Conservation (phyloP, 1,140 invertebrate genomes). For the Aphis gossypii region DNA sequence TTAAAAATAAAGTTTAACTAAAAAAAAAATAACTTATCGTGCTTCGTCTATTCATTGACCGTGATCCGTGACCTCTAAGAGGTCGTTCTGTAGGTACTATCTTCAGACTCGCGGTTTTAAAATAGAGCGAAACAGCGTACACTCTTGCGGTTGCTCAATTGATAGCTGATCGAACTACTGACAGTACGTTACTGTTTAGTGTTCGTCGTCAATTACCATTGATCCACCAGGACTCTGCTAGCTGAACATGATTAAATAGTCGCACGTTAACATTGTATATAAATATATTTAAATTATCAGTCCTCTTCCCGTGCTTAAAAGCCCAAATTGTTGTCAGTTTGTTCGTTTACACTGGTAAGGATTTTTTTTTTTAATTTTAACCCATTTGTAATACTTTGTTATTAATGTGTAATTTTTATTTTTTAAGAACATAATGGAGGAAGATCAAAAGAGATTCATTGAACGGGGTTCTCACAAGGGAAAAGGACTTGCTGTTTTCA, state of each 20-base stretch:
- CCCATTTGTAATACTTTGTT: neutral
- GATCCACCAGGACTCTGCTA: no score
- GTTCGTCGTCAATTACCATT: neutral
- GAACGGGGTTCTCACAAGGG: conserved; percentile 87
- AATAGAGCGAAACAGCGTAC: neutral
- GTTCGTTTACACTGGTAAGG: neutral
- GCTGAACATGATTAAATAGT: conserved; percentile 8
- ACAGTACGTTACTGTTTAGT: neutral
- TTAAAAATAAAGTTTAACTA: neutral
- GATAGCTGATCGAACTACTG: neutral
- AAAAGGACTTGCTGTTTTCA: conserved; percentile 91
- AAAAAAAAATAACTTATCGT: neutral
- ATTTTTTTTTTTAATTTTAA: neutral
- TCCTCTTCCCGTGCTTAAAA: neutral
- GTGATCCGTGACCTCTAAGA: conserved; percentile 55
- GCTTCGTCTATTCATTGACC: conserved; percentile 19
- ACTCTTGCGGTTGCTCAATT: neutral
- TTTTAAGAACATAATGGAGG: conserved; percentile 66
- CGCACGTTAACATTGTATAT: neutral
- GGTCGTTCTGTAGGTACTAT: conserved; percentile 25
- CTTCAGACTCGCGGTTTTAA: conserved; percentile 20
- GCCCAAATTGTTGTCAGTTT: neutral
- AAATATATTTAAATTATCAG: neutral
- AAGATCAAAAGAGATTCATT: conserved; percentile 76
- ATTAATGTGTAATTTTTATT: neutral